These are phyloP conservation scores for Parasteatoda lunata DNA, from an alignment of 2,888 invertebrate genomes.

Conservation along the genomic window DNA sequence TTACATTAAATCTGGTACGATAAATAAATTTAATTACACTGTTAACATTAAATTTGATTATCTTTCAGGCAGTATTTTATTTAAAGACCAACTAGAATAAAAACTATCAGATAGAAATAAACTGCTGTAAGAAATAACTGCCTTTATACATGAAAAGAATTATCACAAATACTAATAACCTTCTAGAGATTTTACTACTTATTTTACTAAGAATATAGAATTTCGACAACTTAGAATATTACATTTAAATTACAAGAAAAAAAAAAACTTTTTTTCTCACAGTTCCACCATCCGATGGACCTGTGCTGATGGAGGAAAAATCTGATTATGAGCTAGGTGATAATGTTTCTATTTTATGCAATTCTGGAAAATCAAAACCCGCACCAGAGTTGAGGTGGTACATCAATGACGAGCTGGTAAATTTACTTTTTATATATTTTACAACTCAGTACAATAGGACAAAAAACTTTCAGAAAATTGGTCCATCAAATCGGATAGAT, in stretches of 20 bases:
- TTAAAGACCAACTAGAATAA: too few relatives aligned
- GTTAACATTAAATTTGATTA: background rate
- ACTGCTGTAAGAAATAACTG: too few relatives aligned
- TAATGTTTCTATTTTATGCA: slow-evolving; percentile 61
- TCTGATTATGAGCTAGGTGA: slow-evolving; percentile 59
- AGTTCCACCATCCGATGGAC: slow-evolving; percentile 61
- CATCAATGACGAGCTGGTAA: slow-evolving; percentile 58
- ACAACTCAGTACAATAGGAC: background rate
- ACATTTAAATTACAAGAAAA: background rate
- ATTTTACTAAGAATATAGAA: too few relatives aligned
- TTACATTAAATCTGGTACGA: background rate
- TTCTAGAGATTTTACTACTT: too few relatives aligned
- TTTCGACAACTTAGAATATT: too few relatives aligned
- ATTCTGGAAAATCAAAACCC: slow-evolving; percentile 55
- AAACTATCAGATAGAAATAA: too few relatives aligned
- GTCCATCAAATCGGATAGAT: background rate
- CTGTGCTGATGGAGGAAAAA: slow-evolving; percentile 52
- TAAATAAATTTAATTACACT: background rate
- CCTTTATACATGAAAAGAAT: too few relatives aligned
- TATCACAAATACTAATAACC: too few relatives aligned
- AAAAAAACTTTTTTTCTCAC: background rate
- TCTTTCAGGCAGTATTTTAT: too few relatives aligned
- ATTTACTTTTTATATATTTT: background rate
- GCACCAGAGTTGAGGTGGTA: slow-evolving; percentile 60
- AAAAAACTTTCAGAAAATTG: background rate